These are phyloP conservation scores for Bos taurus DNA, from an alignment of 2,113 vertebrate genomes.

Conservation along the genomic window DNA sequence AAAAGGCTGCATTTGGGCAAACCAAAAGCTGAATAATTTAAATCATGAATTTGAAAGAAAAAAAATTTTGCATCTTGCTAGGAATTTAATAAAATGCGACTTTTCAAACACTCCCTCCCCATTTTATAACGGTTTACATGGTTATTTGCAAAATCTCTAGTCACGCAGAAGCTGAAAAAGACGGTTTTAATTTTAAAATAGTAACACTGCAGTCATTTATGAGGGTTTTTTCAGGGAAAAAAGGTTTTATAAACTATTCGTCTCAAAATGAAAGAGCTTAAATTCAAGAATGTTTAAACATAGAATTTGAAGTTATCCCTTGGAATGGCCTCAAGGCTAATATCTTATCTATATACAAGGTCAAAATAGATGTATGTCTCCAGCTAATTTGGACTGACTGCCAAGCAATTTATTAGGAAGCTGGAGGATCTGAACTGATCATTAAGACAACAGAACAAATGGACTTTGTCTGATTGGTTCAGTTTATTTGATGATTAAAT, in stretches of 20 bases:
- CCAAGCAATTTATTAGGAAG: slow-evolving; percentile 45
- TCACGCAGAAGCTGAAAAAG: neutral
- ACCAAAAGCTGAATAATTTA: slow-evolving; percentile 27
- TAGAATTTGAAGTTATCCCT: neutral
- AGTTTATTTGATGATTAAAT: slow-evolving; percentile 20
- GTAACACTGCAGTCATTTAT: neutral
- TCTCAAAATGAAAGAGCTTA: neutral
- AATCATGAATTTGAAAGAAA: neutral
- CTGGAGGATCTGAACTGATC: neutral
- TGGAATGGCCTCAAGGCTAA: neutral
- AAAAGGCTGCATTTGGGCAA: slow-evolving; percentile 39
- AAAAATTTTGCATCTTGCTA: slow-evolving; percentile 20
- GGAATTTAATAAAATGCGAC: slow-evolving; percentile 33
- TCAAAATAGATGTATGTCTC: neutral
- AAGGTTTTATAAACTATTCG: neutral
- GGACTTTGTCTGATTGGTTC: slow-evolving; percentile 23
- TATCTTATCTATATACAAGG: neutral
- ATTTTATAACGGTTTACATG: neutral
- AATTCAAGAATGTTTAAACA: neutral
- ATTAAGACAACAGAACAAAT: slow-evolving; percentile 32
- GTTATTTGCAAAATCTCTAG: slow-evolving; percentile 38
- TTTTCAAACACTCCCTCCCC: neutral
- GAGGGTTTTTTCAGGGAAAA: slow-evolving; percentile 17
- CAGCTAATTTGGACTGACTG: slow-evolving; percentile 4
- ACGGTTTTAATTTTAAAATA: slow-evolving; percentile 29